phyloP scores from a whole-genome alignment of 2,888 invertebrate species.

The Lasioglossum vierecki region DNA sequence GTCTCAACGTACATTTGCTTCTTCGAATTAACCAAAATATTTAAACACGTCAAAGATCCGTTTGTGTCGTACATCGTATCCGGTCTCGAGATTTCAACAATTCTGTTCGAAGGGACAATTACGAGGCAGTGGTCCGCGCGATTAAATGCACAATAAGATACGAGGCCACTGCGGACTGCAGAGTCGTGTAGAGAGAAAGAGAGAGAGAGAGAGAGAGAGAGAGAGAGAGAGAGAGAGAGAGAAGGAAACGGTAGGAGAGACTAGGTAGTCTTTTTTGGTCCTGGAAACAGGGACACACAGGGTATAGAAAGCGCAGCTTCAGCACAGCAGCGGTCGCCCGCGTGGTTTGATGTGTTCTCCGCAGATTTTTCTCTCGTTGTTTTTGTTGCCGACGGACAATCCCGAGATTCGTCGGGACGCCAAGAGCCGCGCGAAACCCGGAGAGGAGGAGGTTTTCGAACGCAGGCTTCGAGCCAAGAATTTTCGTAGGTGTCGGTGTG shows the following conservation, averaged over 20 bases:
- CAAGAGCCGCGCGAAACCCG: not conserved
- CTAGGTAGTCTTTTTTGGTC: not conserved
- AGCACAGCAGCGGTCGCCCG: no score
- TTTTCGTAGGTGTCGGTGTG: not conserved
- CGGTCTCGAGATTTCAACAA: no score
- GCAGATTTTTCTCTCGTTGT: not conserved
- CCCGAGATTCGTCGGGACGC: not conserved
- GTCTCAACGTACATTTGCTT: no score
- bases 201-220: not conserved
- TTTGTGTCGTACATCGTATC: not conserved
- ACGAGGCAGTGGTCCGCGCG: not conserved
- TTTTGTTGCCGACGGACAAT: not conserved
- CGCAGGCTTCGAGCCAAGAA: not conserved
- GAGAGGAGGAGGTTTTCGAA: no score
- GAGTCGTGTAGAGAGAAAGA: slow-evolving; percentile 16
- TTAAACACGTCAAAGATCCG: no score
- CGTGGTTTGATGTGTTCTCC: no score
- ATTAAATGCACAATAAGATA: slow-evolving; percentile 36
- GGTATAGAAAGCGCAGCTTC: not conserved
- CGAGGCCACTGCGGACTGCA: slow-evolving; percentile 55
- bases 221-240: no score
- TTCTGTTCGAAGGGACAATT: not conserved
- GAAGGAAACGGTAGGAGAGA: no score
- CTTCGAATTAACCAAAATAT: no score
- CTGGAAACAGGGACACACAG: not conserved